Evolutionary conservation across 2,888 invertebrate genomes (phyloP).

Genomic region (Lithosia quadra): DNA sequence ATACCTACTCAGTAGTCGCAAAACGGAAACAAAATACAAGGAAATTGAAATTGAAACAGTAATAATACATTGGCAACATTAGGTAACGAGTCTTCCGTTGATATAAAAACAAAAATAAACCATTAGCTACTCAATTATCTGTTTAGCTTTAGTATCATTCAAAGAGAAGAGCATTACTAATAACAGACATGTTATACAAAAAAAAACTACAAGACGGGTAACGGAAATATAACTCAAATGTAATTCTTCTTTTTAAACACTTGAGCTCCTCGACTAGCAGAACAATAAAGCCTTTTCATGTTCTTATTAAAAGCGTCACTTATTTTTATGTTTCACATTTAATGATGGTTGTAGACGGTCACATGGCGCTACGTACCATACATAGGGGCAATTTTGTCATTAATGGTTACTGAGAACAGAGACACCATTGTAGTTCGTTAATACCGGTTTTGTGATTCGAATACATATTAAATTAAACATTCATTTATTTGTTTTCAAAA

Average conservation of each 20-base stretch:
- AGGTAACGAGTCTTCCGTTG: neutral
- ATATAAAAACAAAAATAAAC: neutral
- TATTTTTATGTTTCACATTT: slow-evolving; percentile 49
- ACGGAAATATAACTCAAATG: slow-evolving; percentile 40
- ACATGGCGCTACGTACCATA: slow-evolving; percentile 23
- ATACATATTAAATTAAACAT: slow-evolving; percentile 16
- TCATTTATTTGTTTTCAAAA: neutral
- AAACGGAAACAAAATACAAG: neutral
- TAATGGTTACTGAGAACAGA: slow-evolving; percentile 27
- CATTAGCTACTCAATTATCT: slow-evolving; percentile 9
- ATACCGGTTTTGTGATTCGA: slow-evolving; percentile 24
- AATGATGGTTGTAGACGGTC: slow-evolving; percentile 32
- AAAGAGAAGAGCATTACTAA: slow-evolving; percentile 28
- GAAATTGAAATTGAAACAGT: neutral
- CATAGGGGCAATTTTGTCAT: slow-evolving; percentile 24
- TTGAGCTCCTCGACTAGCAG: slow-evolving; percentile 35
- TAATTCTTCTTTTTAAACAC: slow-evolving; percentile 22
- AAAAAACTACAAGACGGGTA: slow-evolving; percentile 32
- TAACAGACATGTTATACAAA: slow-evolving; percentile 35
- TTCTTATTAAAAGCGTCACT: slow-evolving; percentile 47
- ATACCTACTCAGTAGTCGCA: neutral
- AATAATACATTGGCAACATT: neutral
- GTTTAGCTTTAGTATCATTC: slow-evolving; percentile 29
- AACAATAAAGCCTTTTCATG: slow-evolving; percentile 54
- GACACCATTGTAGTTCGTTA: slow-evolving; percentile 30